Conservation (phyloP, 2,888 invertebrate species). For the Melanostoma scalare region DNA sequence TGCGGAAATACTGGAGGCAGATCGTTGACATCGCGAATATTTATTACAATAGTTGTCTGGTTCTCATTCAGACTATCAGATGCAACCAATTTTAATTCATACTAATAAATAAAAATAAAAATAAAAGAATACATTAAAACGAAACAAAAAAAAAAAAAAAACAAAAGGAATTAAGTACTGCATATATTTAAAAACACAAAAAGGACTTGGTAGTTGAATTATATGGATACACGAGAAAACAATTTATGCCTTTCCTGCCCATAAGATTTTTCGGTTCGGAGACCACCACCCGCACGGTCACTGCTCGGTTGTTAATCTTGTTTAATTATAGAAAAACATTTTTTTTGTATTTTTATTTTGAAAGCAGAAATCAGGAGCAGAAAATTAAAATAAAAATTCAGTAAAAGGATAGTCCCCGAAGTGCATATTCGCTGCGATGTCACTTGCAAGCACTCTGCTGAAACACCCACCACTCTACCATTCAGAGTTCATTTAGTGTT, state of each 20-base stretch:
- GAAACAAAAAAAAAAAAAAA: constrained; percentile 74
- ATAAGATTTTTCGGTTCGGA: background rate
- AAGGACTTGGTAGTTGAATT: constrained; percentile 46
- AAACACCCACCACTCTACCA: background rate
- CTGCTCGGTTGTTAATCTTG: constrained; percentile 18
- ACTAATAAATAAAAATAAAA: constrained; percentile 83
- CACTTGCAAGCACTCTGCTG: constrained; percentile 11
- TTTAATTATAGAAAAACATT: constrained; percentile 22
- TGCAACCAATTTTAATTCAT: constrained; percentile 93
- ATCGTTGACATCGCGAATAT: constrained; percentile 94
- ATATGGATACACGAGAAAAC: constrained; percentile 31
- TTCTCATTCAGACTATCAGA: constrained; percentile 95
- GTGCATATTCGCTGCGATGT: constrained; percentile 19
- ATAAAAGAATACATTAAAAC: constrained; percentile 64
- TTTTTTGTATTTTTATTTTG: constrained; percentile 14
- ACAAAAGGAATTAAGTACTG: constrained; percentile 63
- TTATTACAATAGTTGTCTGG: constrained; percentile 91
- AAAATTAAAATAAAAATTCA: constrained; percentile 14
- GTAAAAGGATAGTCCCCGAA: constrained; percentile 28
- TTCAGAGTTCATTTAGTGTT: constrained; percentile 45
- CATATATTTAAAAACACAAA: constrained; percentile 51
- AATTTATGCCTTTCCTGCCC: constrained; percentile 48
- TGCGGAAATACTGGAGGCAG: constrained; percentile 91
- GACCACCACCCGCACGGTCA: background rate
- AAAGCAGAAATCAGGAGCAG: background rate